A percentile compares a stretch with the other conserved stretches of the same genome.
These are phyloP conservation scores for Lucilia cuprina DNA, from an alignment of 1,140 invertebrate species.

Conservation along the genomic window DNA sequence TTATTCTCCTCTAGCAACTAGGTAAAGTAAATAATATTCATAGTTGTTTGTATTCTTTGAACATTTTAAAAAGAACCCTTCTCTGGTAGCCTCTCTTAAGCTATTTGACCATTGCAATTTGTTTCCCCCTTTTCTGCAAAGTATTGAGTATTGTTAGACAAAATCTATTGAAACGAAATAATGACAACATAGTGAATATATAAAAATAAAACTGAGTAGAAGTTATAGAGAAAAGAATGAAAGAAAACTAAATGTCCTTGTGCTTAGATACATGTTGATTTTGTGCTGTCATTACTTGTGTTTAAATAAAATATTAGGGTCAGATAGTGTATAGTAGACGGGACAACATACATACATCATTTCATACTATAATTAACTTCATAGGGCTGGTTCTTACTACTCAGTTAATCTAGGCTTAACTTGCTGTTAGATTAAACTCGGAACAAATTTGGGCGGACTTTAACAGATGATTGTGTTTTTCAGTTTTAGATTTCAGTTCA, in stretches of 20 bases:
- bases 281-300: conserved; percentile 22
- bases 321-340: not conserved
- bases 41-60: not conserved
- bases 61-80: no score
- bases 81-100: not conserved
- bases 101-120: not conserved
- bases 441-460: no score
- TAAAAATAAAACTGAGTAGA: not conserved
- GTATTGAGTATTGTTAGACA: not conserved
- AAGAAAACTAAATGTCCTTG: conserved; percentile 10
- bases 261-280: conserved; percentile 20
- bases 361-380: not conserved
- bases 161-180: not conserved
- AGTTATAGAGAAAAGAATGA: not conserved
- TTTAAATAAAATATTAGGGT: conserved; percentile 20
- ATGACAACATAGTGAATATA: conserved; percentile 4
- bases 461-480: no score
- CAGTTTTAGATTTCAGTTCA: no score
- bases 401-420: no score
- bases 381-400: no score
- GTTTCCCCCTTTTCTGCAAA: not conserved
- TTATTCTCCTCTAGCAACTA: not conserved
- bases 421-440: no score
- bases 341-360: not conserved
- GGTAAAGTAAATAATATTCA: not conserved